A percentile compares a stretch with the other conserved stretches of the same genome.
Evolutionary conservation across 2,888 invertebrate genomes (phyloP).

Genomic region (Diplazon laetatorius): DNA sequence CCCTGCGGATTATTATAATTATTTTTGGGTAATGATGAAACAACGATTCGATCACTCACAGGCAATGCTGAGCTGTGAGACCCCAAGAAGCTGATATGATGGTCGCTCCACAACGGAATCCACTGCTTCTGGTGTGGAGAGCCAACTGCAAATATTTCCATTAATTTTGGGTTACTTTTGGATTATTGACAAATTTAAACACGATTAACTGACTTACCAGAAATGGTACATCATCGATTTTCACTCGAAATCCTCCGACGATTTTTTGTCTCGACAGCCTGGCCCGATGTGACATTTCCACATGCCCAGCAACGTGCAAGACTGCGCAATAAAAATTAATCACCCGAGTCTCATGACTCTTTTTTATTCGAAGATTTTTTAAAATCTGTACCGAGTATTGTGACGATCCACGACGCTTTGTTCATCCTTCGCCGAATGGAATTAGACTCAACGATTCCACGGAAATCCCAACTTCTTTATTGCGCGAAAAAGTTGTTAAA

Average conservation of each 20-base stretch:
- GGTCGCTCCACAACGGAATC: conserved; percentile 69
- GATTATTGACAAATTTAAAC: conserved; percentile 47
- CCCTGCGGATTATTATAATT: not conserved
- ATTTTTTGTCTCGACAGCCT: conserved; percentile 11
- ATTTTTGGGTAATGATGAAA: not conserved
- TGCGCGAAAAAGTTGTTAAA: conserved; percentile 23
- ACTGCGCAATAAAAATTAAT: conserved; percentile 11
- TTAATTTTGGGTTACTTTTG: conserved; percentile 10
- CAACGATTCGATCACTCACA: conserved; percentile 65
- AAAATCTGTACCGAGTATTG: conserved; percentile 30
- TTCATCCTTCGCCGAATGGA: conserved; percentile 39
- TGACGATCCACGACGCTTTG: conserved; percentile 25
- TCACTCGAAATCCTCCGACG: conserved; percentile 44
- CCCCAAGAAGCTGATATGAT: conserved; percentile 69
- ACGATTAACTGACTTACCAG: conserved; percentile 45
- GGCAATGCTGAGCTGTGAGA: conserved; percentile 72
- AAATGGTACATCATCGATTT: conserved; percentile 46
- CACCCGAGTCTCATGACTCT: not conserved
- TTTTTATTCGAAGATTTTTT: not conserved
- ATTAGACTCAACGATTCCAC: conserved; percentile 27
- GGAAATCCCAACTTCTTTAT: conserved; percentile 42
- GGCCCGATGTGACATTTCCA: not conserved
- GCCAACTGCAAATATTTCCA: conserved; percentile 64
- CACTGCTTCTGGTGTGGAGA: conserved; percentile 52
- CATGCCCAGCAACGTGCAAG: conserved; percentile 1